Percentiles rank a stretch among this genome's conserved stretches.
phyloP scores from a whole-genome alignment of 2,113 vertebrate genomes.

The Hydrochoerus hydrochaeris region DNA sequence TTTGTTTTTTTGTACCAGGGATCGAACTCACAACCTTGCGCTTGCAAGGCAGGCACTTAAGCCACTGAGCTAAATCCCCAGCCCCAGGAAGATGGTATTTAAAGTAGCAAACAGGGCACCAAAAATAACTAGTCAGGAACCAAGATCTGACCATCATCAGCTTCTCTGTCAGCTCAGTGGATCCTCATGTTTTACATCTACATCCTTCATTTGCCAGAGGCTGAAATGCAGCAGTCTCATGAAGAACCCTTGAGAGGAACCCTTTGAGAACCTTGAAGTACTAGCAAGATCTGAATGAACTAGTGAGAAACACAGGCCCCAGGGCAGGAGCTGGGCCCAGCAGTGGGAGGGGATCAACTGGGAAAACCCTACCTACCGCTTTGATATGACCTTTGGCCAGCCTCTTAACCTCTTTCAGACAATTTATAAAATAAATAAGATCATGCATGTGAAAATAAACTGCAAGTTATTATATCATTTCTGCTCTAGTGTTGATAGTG shows the following conservation, averaged over 20 bases:
- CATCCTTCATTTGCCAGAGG: neutral
- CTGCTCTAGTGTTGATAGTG: constrained; percentile 42
- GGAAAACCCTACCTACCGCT: neutral
- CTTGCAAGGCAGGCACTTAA: no score
- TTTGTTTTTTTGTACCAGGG: no score
- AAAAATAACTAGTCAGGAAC: constrained; percentile 10
- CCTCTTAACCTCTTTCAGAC: constrained; percentile 48
- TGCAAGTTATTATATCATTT: constrained; percentile 57
- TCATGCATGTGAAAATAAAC: constrained; percentile 25
- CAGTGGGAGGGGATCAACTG: neutral
- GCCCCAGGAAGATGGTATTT: neutral
- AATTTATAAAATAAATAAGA: constrained; percentile 67
- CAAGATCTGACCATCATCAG: neutral
- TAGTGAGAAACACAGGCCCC: neutral
- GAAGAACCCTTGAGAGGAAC: neutral
- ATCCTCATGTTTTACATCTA: constrained; percentile 7
- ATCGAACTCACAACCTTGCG: no score
- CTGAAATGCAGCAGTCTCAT: neutral
- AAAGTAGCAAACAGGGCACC: constrained; percentile 33
- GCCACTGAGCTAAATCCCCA: no score
- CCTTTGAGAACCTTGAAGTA: neutral
- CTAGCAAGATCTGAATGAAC: neutral
- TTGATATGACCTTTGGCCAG: constrained; percentile 30
- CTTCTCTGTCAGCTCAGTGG: neutral
- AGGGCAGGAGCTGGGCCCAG: neutral